Base-by-base conservation (phyloP, 2,797 vertebrate species). In the Graptemys geographica region DNA sequence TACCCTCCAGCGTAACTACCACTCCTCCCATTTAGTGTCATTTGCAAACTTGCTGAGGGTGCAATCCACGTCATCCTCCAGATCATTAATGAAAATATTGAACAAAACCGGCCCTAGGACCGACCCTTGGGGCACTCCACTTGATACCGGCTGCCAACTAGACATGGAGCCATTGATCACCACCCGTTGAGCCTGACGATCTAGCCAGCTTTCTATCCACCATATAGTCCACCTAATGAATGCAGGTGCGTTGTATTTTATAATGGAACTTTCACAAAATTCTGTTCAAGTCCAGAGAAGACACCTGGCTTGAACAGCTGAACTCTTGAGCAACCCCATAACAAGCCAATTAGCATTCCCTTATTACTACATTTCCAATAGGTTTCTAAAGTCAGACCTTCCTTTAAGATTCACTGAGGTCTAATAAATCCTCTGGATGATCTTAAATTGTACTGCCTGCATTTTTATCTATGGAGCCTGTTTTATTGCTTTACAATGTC, bases 261-360 rank as follows among this genome's bases (percentile, higher is more conserved):
- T 62, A 95, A 59, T 79, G 83, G 78, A 91, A 89, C 7, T 93
- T 91, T 92, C 47, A 52, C 81, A 83, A 81, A 44, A 37, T n/a
- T 15, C 33, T 87, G 37, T 1, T 1, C 88, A 93, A 95, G 21
- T 13, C 9, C 1, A 87, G 76, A 87, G 31, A 93, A 95, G 82
- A 16, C 1, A 0, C 47, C 33, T 27, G 27, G n/a, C 37, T 81
- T 62, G 31, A 95, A 74, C 19, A 90, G 47, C 25, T 27, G 92
- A 84, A 90, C 59, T 87, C 62, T 88, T 28, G 5, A 65, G 86
- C 33, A 88, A 83, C 37, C 74, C 87, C 33, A 78, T 11, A 16
- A 52, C 5, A 49, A 87, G 44, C 25, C 89, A 65, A 57, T 41
- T 82, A 80, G 33, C 56, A 94, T 82, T 90, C 87, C 72, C 85